phyloP scores from a whole-genome alignment of 2,113 vertebrate genomes.

The Solenodon paradoxus region DNA sequence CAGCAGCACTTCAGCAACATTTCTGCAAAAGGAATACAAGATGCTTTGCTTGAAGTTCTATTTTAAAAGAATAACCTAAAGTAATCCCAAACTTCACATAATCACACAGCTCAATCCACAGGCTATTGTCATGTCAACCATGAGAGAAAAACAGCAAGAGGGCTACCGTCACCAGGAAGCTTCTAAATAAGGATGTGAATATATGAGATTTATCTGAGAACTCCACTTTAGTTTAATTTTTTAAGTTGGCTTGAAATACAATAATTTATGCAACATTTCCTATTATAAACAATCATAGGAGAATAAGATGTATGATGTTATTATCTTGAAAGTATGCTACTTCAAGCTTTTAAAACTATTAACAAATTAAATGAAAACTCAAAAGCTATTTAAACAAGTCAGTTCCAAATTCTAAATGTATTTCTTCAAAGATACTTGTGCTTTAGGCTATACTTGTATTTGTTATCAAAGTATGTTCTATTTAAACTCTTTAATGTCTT shows the following conservation, averaged over 20 bases:
- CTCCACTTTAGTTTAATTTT: not conserved
- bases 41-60: constrained; percentile 90
- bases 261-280: constrained; percentile 12
- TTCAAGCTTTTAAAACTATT: constrained; percentile 34
- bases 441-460: not conserved
- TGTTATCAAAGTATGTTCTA: not conserved
- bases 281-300: not conserved
- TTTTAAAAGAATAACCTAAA: constrained; percentile 82
- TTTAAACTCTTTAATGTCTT: not conserved
- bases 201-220: constrained; percentile 16
- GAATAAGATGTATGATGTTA: not conserved
- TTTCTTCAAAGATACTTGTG: not conserved
- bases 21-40: constrained; percentile 97
- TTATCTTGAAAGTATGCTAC: not conserved
- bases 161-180: constrained; percentile 24
- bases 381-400: not conserved
- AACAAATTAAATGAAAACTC: constrained; percentile 30
- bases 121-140: constrained; percentile 53
- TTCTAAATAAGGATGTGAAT: constrained; percentile 17
- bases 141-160: constrained; percentile 39
- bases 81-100: constrained; percentile 82
- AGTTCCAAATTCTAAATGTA: not conserved
- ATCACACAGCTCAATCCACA: constrained; percentile 71
- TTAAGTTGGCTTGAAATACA: not conserved
- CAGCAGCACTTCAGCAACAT: constrained; percentile 82